phyloP scores from a whole-genome alignment of 2,113 vertebrate species.

The Hypomesus transpacificus region DNA sequence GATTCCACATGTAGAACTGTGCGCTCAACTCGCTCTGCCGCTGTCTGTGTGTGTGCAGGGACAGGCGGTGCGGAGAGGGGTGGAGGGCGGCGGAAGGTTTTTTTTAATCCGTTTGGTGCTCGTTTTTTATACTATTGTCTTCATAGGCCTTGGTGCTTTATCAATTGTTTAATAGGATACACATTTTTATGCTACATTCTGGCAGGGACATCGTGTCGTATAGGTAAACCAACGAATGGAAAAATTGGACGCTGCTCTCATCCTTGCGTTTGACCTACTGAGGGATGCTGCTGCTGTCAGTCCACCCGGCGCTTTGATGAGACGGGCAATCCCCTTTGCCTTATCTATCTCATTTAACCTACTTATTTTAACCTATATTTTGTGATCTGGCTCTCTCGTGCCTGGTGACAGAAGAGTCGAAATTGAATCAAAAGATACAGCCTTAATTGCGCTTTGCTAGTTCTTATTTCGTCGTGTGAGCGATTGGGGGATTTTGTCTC shows the following conservation, averaged over 20 bases:
- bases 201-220: neutral
- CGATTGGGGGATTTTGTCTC: slow-evolving; percentile 66
- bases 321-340: slow-evolving; percentile 17
- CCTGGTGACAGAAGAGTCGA: slow-evolving; percentile 6
- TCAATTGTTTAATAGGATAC: neutral
- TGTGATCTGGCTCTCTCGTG: neutral
- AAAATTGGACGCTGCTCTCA: neutral
- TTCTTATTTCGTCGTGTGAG: slow-evolving; percentile 55
- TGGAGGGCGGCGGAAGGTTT: slow-evolving; percentile 15
- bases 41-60: slow-evolving; percentile 1
- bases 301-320: slow-evolving; percentile 34
- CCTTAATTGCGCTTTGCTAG: slow-evolving; percentile 7
- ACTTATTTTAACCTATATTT: slow-evolving; percentile 7
- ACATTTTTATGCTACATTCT: neutral
- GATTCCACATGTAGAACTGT: slow-evolving; percentile 10
- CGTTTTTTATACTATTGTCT: slow-evolving; percentile 19
- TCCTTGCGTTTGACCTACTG: slow-evolving; percentile 22
- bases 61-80: slow-evolving; percentile 16
- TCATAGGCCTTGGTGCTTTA: slow-evolving; percentile 9
- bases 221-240: neutral
- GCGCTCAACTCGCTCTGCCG: neutral
- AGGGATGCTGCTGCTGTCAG: slow-evolving; percentile 38
- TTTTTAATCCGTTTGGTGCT: slow-evolving; percentile 15
- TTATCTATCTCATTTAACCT: slow-evolving; percentile 45
- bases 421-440: slow-evolving; percentile 5